These are phyloP conservation scores for Lochmaea capreae DNA, from an alignment of 2,888 invertebrate species.

Conservation along the genomic window DNA sequence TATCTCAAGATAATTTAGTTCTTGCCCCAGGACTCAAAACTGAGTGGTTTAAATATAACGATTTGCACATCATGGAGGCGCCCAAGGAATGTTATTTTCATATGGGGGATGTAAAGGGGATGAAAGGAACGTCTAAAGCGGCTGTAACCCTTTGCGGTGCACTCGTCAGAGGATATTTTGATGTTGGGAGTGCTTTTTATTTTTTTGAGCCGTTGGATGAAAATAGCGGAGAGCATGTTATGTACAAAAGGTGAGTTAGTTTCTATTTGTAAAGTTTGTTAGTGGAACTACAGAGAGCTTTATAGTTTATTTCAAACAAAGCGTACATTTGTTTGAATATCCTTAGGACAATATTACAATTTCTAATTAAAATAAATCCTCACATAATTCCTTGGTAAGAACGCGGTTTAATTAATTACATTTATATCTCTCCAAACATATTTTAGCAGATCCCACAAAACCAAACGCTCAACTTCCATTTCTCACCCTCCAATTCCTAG, in stretches of 20 bases:
- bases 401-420: too few species aligned
- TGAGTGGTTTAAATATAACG: slow-evolving; percentile 53
- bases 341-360: too few species aligned
- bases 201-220: slow-evolving; percentile 57
- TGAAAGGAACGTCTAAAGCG: slow-evolving; percentile 53
- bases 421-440: neutral
- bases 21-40: slow-evolving; percentile 52
- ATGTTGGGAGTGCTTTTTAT: slow-evolving; percentile 52
- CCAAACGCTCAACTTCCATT: slow-evolving; percentile 16
- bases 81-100: slow-evolving; percentile 54
- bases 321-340: too few species aligned
- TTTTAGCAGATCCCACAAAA: slow-evolving; percentile 26
- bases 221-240: slow-evolving; percentile 47
- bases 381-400: too few species aligned
- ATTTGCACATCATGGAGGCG: slow-evolving; percentile 20
- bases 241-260: slow-evolving; percentile 48
- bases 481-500: neutral
- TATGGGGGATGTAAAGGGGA: slow-evolving; percentile 55
- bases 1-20: slow-evolving; percentile 54
- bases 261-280: neutral
- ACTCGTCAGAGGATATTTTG: slow-evolving; percentile 56
- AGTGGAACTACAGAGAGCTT: neutral
- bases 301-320: too few species aligned
- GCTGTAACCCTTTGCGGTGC: slow-evolving; percentile 57
- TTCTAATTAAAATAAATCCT: too few species aligned